phyloP scores from a whole-genome alignment of 2,888 invertebrate species.

The Eutolmus rufibarbis region DNA sequence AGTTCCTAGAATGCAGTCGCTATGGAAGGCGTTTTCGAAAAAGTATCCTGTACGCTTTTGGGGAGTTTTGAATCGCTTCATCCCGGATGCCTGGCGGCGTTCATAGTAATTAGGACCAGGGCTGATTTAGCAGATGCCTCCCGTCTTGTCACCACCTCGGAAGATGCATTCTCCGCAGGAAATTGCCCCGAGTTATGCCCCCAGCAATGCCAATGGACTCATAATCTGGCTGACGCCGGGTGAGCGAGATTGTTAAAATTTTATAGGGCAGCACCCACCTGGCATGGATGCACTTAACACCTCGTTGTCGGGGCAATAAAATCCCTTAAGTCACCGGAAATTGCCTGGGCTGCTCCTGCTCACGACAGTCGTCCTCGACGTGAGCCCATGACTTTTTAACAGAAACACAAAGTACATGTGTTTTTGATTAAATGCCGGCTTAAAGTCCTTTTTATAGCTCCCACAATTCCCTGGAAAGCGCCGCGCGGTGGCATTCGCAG shows the following conservation, averaged over 20 bases:
- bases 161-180: background rate
- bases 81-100: background rate
- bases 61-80: background rate
- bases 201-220: background rate
- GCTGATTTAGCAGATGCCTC: background rate
- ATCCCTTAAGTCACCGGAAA: background rate
- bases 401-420: background rate
- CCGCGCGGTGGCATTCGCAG: background rate
- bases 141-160: background rate
- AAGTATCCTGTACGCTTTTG: background rate
- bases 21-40: background rate
- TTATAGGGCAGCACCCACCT: slow-evolving; percentile 17
- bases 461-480: background rate
- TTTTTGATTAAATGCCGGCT: slow-evolving; percentile 3
- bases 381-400: background rate
- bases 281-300: slow-evolving; percentile 35
- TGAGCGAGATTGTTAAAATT: slow-evolving; percentile 36
- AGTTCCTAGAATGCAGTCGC: background rate
- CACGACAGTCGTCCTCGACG: background rate
- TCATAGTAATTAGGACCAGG: background rate
- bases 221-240: background rate
- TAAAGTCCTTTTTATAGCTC: slow-evolving; percentile 17
- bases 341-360: background rate
- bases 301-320: slow-evolving; percentile 30
- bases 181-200: background rate